Evolutionary conservation across 2,797 vertebrate species (phyloP).

Genomic region (Avahi laniger): DNA sequence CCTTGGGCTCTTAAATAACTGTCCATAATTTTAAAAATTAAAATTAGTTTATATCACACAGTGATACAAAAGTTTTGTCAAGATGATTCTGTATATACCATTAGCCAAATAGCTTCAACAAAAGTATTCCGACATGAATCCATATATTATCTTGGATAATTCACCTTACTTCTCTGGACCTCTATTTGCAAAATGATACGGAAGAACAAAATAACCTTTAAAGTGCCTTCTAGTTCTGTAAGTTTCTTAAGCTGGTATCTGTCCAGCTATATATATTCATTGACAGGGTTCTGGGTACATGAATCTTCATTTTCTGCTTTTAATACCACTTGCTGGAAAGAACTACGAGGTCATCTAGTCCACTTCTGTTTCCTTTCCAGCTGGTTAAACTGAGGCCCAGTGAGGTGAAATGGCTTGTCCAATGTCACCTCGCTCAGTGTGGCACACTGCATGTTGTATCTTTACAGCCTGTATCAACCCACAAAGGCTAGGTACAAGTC

Average conservation of each 20-base stretch:
- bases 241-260: neutral
- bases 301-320: neutral
- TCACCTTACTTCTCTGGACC: neutral
- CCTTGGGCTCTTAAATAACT: slow-evolving; percentile 4
- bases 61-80: slow-evolving; percentile 73
- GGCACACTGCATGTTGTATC: neutral
- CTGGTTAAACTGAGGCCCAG: neutral
- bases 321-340: neutral
- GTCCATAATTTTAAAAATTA: neutral
- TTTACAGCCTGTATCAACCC: neutral
- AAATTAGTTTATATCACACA: slow-evolving; percentile 70
- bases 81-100: slow-evolving; percentile 70
- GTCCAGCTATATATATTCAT: neutral
- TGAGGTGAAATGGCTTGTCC: neutral
- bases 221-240: neutral
- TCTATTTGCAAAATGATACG: neutral
- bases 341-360: neutral
- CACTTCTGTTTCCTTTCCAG: neutral
- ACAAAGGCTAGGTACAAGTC: neutral
- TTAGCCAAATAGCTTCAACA: slow-evolving; percentile 68
- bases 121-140: slow-evolving; percentile 62
- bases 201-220: neutral
- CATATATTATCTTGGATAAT: neutral
- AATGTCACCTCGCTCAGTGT: neutral
- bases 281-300: neutral